Evolutionary conservation across 2,797 vertebrate species (phyloP).

Genomic region (Rhabdophis nuchalis): DNA sequence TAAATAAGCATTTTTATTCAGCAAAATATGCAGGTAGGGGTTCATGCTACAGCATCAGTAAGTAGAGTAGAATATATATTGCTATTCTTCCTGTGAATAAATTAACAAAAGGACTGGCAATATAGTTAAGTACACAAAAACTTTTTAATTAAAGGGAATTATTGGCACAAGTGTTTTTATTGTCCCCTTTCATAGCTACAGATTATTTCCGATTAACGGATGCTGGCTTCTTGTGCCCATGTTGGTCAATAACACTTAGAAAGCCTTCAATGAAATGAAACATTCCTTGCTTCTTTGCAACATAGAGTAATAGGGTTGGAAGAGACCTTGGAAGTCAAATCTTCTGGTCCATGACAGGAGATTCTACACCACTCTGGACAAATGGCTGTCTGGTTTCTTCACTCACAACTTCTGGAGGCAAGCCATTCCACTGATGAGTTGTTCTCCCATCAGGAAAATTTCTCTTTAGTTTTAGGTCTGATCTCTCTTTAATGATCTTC

Average conservation of each 20-base stretch:
- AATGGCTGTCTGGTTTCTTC: too few relatives aligned
- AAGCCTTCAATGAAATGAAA: too few relatives aligned
- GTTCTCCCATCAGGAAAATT: neutral
- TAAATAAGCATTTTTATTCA: neutral
- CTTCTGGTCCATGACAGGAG: too few relatives aligned
- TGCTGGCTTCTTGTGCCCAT: neutral
- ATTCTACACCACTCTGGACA: too few relatives aligned
- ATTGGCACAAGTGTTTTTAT: neutral
- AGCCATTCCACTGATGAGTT: neutral
- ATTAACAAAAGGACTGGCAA: neutral
- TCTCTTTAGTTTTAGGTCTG: neutral
- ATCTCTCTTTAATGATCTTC: neutral
- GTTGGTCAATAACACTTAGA: neutral
- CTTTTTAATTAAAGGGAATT: neutral
- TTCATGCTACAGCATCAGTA: neutral
- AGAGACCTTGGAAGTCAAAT: too few relatives aligned
- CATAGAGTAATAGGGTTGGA: too few relatives aligned
- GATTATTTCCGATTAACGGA: neutral
- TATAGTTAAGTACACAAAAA: neutral
- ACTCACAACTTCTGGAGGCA: too few relatives aligned
- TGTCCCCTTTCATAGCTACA: neutral
- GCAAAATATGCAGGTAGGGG: neutral
- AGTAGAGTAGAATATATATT: neutral
- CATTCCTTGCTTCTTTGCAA: neutral
- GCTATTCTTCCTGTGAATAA: neutral